phyloP scores from a whole-genome alignment of 2,113 vertebrate species.

The Myodes glareolus region DNA sequence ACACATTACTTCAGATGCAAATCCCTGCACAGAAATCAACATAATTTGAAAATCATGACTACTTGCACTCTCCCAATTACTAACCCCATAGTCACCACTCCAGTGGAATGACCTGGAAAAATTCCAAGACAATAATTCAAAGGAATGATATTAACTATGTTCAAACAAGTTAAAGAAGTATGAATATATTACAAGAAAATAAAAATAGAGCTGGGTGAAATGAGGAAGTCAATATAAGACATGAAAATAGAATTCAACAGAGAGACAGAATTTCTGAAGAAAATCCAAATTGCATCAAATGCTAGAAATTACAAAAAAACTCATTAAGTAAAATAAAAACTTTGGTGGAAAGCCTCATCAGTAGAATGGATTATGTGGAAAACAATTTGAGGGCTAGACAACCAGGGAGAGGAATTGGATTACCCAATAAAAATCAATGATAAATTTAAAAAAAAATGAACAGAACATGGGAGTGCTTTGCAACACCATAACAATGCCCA shows the following conservation, averaged over 20 bases:
- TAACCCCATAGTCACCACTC: background rate
- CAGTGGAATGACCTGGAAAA: background rate
- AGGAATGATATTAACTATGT: background rate
- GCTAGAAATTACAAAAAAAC: background rate
- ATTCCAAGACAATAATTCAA: background rate
- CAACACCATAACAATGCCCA: background rate
- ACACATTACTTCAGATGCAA: background rate
- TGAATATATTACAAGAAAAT: background rate
- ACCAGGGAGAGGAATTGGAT: background rate
- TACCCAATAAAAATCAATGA: background rate
- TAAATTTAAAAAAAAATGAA: background rate
- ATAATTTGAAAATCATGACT: background rate
- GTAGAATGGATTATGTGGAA: background rate
- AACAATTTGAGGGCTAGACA: background rate
- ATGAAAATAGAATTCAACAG: background rate
- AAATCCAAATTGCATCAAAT: background rate
- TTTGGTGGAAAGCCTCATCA: background rate
- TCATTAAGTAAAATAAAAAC: background rate
- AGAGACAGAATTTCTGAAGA: background rate
- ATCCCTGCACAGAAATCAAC: background rate
- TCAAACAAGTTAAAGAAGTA: background rate
- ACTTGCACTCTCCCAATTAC: background rate
- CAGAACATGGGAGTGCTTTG: background rate
- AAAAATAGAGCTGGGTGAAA: background rate
- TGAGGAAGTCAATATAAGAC: background rate